Percentiles rank a stretch among this genome's conserved stretches.
These are phyloP conservation scores for Ibidorhyncha struthersii DNA, from an alignment of 2,113 vertebrate genomes.

Conservation along the genomic window DNA sequence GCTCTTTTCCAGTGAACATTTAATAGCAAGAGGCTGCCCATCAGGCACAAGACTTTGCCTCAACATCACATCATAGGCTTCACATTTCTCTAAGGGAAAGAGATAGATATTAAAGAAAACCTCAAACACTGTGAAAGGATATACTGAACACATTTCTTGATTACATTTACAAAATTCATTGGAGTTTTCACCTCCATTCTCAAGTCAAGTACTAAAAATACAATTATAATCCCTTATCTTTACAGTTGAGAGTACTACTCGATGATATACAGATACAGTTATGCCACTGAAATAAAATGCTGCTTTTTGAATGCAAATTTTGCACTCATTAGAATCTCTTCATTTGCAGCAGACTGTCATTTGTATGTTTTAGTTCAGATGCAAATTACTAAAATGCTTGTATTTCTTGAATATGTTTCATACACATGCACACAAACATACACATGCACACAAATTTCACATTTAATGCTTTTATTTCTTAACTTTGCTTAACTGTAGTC, in stretches of 20 bases:
- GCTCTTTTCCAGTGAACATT: slow-evolving; percentile 20
- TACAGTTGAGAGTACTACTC: neutral
- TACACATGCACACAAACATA: neutral
- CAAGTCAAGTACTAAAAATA: neutral
- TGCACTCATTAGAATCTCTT: neutral
- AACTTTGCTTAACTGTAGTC: neutral
- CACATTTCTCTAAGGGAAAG: slow-evolving; percentile 44
- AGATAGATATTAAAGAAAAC: slow-evolving; percentile 7
- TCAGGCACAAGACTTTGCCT: slow-evolving; percentile 30
- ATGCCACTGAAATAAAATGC: neutral
- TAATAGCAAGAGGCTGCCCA: slow-evolving; percentile 56
- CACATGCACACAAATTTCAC: neutral
- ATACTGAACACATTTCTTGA: neutral
- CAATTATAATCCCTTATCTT: neutral
- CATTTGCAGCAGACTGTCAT: neutral
- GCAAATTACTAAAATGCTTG: neutral
- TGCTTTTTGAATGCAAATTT: neutral
- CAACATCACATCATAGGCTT: slow-evolving; percentile 33
- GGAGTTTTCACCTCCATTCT: neutral
- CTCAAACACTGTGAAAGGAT: neutral
- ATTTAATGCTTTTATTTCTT: neutral
- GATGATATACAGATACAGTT: neutral
- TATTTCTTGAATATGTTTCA: neutral
- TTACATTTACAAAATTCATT: neutral
- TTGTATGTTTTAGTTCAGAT: neutral